Conservation (phyloP, 1,140 invertebrate species). For the Drosophila nasuta region DNA sequence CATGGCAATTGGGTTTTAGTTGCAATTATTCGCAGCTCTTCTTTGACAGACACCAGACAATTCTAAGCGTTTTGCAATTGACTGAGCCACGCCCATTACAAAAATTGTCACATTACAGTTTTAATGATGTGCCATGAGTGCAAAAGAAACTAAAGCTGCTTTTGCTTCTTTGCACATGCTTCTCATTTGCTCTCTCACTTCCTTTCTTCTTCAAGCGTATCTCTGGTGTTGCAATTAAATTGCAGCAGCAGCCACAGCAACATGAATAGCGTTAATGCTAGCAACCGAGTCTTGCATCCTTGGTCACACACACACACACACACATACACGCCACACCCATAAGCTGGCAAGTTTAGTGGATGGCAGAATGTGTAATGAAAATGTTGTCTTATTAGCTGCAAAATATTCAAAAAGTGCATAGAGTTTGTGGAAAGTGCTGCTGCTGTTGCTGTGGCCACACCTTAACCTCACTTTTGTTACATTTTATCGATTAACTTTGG, state of each 20-base stretch:
- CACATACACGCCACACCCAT: conserved; percentile 29
- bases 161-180: conserved; percentile 3
- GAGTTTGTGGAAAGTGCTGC: conserved; percentile 4
- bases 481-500: conserved; percentile 40
- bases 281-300: not conserved
- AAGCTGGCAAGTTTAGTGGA: conserved; percentile 61
- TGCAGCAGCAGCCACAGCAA: conserved; percentile 40
- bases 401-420: conserved; percentile 49
- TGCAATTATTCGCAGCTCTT: conserved; percentile 68
- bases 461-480: conserved; percentile 12
- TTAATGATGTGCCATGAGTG: conserved; percentile 72
- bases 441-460: too few species aligned
- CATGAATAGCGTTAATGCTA: conserved; percentile 46
- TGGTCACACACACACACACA: too few species aligned
- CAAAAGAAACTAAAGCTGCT: conserved; percentile 47
- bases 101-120: conserved; percentile 75
- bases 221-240: conserved; percentile 71
- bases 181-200: conserved; percentile 13
- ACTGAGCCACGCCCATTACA: conserved; percentile 66
- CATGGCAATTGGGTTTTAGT: conserved; percentile 39
- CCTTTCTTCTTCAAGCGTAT: conserved; percentile 45
- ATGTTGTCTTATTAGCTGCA: conserved; percentile 74
- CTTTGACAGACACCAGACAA: conserved; percentile 44
- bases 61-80: conserved; percentile 68
- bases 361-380: conserved; percentile 47